Evolutionary conservation across 2,113 vertebrate genomes (phyloP).

Genomic region (Vidua chalybeata): DNA sequence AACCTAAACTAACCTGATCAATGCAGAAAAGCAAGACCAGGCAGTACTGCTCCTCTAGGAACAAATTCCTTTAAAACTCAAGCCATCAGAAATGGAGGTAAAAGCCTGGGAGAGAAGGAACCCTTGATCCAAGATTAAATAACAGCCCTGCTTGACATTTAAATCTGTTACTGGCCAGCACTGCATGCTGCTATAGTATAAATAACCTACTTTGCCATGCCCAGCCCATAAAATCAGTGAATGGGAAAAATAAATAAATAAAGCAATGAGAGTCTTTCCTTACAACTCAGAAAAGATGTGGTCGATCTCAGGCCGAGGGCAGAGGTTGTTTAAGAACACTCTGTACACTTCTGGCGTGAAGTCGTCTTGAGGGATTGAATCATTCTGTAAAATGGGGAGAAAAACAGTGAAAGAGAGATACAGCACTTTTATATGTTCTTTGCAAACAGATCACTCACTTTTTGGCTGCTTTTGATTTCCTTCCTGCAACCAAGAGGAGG

Average conservation of each 20-base stretch:
- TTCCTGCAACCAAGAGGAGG: neutral
- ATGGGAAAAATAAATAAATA: neutral
- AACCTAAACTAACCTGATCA: neutral
- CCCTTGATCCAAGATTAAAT: neutral
- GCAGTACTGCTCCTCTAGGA: neutral
- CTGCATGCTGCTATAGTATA: neutral
- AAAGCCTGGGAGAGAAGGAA: neutral
- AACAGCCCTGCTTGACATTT: neutral
- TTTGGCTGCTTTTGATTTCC: neutral
- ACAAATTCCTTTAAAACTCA: neutral
- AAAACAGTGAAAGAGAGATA: neutral
- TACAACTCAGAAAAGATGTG: constrained; percentile 96
- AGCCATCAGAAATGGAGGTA: neutral
- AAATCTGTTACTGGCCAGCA: neutral
- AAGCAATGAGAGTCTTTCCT: constrained; percentile 34
- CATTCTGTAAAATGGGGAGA: constrained; percentile 78
- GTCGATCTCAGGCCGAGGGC: constrained; percentile 93
- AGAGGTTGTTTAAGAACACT: constrained; percentile 91
- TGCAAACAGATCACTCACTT: neutral
- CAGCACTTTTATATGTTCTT: neutral
- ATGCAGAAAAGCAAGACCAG: neutral
- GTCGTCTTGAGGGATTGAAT: constrained; percentile 91
- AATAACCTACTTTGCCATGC: neutral
- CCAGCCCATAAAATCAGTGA: neutral
- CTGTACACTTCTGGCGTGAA: constrained; percentile 91